Evolutionary conservation across 1,140 invertebrate genomes (phyloP).

Genomic region (Bombus pyrosoma): DNA sequence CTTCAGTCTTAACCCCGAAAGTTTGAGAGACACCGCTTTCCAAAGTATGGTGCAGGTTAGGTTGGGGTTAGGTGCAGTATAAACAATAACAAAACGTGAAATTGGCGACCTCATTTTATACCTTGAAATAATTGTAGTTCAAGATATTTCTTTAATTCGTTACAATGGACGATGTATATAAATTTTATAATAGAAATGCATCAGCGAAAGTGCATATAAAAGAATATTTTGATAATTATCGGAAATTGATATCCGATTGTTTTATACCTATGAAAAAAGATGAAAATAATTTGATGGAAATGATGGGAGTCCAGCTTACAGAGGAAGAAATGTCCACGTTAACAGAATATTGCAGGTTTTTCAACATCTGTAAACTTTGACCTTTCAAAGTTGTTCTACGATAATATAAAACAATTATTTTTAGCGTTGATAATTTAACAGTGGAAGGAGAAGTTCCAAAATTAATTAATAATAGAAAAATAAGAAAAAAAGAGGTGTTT

Average conservation of each 20-base stretch:
- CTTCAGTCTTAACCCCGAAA: too few relatives aligned
- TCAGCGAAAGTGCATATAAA: conserved; percentile 53
- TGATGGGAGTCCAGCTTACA: conserved; percentile 53
- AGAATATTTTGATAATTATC: conserved; percentile 61
- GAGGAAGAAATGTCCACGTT: conserved; percentile 61
- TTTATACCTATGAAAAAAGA: not conserved
- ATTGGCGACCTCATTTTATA: not conserved
- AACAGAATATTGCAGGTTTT: conserved; percentile 64
- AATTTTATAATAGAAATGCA: conserved; percentile 47
- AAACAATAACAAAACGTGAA: not conserved
- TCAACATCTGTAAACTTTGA: not conserved
- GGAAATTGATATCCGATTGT: not conserved
- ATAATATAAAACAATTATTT: conserved; percentile 10
- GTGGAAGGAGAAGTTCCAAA: conserved; percentile 59
- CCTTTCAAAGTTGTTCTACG: not conserved
- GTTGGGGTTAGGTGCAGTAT: not conserved
- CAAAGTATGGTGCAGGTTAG: too few relatives aligned
- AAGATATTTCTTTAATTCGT: not conserved
- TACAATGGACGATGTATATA: conserved; percentile 57
- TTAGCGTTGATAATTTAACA: conserved; percentile 66
- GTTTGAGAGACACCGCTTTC: not conserved
- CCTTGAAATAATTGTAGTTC: not conserved
- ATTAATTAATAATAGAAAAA: conserved; percentile 11
- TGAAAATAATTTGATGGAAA: conserved; percentile 27
- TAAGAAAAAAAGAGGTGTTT: conserved; percentile 40